Evolutionary conservation across 2,888 invertebrate species (phyloP), one percentile per base, ranked within the genome.

Genomic region (Hydraecia micacea): DNA sequence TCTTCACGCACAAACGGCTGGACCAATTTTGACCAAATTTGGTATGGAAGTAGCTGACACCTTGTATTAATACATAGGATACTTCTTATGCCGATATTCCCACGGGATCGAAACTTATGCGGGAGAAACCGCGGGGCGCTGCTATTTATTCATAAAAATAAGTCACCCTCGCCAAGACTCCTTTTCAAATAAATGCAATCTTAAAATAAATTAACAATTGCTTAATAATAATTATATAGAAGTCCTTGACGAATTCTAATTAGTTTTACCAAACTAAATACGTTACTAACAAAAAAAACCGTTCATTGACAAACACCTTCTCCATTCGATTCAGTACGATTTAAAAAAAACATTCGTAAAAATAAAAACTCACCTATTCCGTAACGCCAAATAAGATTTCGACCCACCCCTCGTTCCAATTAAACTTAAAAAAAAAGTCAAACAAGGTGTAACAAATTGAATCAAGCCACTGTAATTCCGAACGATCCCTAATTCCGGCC

Each of bases 371-470:
- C 39, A 5, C 13, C 28, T 8, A 58, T 46, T 66, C 11, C 8
- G 49, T 58, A 71, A 80, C 39, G 32, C 13, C 18, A 75, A 82
- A 80, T 77, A 72, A 52, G n/a, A 73, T 18, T 52, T 46, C 36
- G 15, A 42, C 6, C 80, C n/a, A 58, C 18, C 81, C 69, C 42
- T 52, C 25, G 15, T 28, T n/a, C 42, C 15, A 69, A 73, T 69
- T 15, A 73, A 66, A 60, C n/a, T 60, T 52, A 36, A 25, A 36
- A 81, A 81, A 81, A 83, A 86, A 81, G 5, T 42, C 18, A 66
- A 84, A 84, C 84, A 66, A 87, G 85, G 85, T 55, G 87, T 85
- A 79, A 74, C 85, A 42, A 84, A 87, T 84, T 71, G 49, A 75
- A 67, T 84, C 18, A 63, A 21, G 63, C 73, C 66, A 66, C 87